Evolutionary conservation across 2,797 vertebrate genomes (phyloP).

Genomic region (Acropternis orthonyx): DNA sequence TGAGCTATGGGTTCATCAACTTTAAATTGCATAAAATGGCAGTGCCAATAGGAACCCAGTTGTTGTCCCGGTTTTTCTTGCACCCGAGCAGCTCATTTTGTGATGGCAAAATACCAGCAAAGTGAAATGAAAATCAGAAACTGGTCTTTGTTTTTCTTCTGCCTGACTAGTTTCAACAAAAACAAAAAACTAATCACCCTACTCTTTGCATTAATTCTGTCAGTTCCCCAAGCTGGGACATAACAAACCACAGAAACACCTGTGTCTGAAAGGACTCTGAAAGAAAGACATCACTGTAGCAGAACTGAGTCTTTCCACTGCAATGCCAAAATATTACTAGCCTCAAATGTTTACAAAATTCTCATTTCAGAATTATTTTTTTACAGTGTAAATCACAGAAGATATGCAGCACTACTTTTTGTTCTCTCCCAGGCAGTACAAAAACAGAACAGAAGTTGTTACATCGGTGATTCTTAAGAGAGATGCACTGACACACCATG

Average conservation of each 20-base stretch:
- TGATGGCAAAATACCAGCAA: neutral
- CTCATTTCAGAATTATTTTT: neutral
- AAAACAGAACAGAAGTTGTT: neutral
- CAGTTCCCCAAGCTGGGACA: neutral
- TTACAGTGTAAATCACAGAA: neutral
- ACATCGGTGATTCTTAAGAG: neutral
- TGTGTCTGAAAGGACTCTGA: neutral
- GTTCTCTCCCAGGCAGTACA: neutral
- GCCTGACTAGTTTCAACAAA: neutral
- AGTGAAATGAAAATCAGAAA: neutral
- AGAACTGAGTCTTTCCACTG: neutral
- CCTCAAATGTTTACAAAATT: neutral
- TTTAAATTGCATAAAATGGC: neutral
- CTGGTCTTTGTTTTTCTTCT: neutral
- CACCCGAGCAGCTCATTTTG: neutral
- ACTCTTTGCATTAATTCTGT: neutral
- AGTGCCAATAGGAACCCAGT: neutral
- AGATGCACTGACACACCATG: fast-evolving
- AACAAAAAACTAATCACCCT: neutral
- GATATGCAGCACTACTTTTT: neutral
- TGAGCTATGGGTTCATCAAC: neutral
- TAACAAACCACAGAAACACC: neutral
- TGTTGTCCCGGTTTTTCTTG: neutral
- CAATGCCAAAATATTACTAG: neutral
- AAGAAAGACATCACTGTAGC: neutral